Conservation (phyloP, 53 echinoderm and acorn worm genomes). For the Holothuria leucospilota region DNA sequence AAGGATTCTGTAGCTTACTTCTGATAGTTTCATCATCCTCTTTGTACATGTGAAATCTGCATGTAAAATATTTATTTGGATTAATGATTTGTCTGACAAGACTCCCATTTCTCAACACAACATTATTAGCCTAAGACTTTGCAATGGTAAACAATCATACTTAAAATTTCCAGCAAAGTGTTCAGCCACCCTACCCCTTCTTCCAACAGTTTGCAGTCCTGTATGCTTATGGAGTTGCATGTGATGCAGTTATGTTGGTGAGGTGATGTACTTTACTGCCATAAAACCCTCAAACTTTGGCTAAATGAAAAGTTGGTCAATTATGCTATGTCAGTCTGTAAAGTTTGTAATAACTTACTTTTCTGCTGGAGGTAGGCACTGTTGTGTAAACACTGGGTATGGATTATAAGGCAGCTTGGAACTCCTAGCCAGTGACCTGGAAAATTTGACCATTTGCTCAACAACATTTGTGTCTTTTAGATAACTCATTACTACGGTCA, state of each 20-base stretch:
- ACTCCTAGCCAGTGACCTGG: constrained; percentile 39
- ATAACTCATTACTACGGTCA: constrained; percentile 55
- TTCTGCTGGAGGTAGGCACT: constrained; percentile 52
- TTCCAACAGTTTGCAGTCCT: too few relatives aligned
- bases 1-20: constrained; percentile 65
- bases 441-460: constrained; percentile 44
- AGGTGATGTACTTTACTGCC: too few relatives aligned
- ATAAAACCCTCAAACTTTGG: too few relatives aligned
- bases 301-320: background rate
- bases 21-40: constrained; percentile 53
- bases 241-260: too few relatives aligned
- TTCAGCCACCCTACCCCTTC: too few relatives aligned
- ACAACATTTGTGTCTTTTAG: constrained; percentile 65
- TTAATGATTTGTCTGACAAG: too few relatives aligned
- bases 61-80: background rate
- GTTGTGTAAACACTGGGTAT: constrained; percentile 63
- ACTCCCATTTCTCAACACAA: too few relatives aligned
- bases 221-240: too few relatives aligned
- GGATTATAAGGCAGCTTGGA: constrained; percentile 73
- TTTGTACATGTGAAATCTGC: constrained; percentile 84
- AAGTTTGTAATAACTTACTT: constrained; percentile 24
- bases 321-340: background rate
- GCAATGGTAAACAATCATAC: too few relatives aligned
- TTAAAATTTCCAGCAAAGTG: too few relatives aligned
- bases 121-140: too few relatives aligned